Base-by-base conservation (phyloP, 2,113 vertebrate genomes). In the Pheucticus melanocephalus region DNA sequence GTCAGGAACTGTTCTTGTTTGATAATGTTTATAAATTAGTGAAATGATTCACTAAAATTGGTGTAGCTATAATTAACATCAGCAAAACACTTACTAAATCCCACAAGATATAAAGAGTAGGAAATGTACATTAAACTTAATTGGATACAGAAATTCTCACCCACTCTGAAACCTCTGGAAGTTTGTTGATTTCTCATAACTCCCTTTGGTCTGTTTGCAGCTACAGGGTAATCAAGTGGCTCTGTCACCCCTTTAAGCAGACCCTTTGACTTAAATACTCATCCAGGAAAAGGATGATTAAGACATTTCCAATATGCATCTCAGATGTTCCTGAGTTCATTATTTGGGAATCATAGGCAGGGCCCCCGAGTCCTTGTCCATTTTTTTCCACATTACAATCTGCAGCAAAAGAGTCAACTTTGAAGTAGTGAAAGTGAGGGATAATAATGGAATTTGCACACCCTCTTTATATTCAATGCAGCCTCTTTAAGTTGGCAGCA, bases 31-130 rank as follows among this genome's bases (percentile, higher is more conserved):
- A 75, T 90, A 86, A 94, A 85, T 81, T 30, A 91, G 65, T 92
- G 91, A 82, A 96, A 71, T 82, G 81, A 83, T 80, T 91, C 89
- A 88, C 60, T 93, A 83, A 69, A 94, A 96, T 91, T 90, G 11
- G 78, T 89, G 90, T 89, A 94, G 42, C 66, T 86, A 63, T 90
- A 95, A 91, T 90, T 75, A 64, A 92, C 60, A 94, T 69, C n/a
- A 91, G 39, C 63, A 78, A 90, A 92, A 53, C 47, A 86, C 56
- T 65, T 59, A 68, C 12, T 83, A 87, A 72, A 75, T 60, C 35
- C 13, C 39, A 54, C 18, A 39, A 59, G 39, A 59, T 31, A 44
- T 6, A 33, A 40, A 42, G 27, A 78, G 11, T 5, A 65, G 25
- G 14, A 79, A 72, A 28, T 2, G 2, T 8, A 24, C 7, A 37